phyloP scores from a whole-genome alignment of 2,113 vertebrate genomes.

The Rynchops niger region DNA sequence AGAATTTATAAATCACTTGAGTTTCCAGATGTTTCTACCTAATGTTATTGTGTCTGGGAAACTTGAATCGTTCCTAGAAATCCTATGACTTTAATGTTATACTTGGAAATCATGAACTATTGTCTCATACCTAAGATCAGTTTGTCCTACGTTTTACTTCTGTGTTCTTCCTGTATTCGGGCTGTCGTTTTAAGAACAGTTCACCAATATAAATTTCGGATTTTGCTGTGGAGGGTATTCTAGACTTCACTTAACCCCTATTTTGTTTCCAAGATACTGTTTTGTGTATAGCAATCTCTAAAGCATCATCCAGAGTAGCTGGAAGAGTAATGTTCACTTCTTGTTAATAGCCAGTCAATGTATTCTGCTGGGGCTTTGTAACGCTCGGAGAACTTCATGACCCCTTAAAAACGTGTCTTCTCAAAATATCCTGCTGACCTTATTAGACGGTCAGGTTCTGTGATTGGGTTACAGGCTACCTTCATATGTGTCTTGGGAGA shows the following conservation, averaged over 20 bases:
- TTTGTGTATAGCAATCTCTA: neutral
- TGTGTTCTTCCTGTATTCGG: neutral
- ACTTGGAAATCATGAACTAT: neutral
- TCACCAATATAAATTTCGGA: rapidly evolving
- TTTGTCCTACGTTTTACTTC: neutral
- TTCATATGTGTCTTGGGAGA: neutral
- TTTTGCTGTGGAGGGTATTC: neutral
- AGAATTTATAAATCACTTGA: rapidly evolving
- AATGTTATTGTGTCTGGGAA: neutral
- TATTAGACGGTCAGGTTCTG: neutral
- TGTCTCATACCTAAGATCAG: neutral
- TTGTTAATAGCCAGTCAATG: neutral
- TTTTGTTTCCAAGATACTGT: neutral
- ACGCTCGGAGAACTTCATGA: neutral
- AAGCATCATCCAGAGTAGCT: neutral
- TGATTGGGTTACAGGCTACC: neutral
- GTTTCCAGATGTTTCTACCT: neutral
- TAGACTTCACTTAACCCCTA: rapidly evolving
- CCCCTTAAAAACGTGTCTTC: neutral
- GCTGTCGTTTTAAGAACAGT: neutral
- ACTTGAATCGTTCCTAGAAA: neutral
- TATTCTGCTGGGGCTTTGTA: neutral
- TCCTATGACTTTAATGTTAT: neutral
- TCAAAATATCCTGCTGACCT: neutral
- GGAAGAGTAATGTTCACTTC: neutral